phyloP scores from a whole-genome alignment of 2,888 invertebrate species.

The Hirtodrosophila alboralis region DNA sequence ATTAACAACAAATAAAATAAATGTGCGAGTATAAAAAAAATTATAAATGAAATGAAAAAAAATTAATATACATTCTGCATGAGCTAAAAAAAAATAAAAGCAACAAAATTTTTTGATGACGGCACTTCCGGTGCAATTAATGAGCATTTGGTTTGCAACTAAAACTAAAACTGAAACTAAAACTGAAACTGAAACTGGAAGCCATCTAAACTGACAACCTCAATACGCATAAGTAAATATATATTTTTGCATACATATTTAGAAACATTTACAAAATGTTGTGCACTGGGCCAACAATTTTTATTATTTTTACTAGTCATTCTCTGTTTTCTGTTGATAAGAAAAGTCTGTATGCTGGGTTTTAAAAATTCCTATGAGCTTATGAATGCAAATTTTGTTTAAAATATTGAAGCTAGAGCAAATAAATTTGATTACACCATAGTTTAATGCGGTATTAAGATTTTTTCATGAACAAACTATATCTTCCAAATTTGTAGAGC shows the following conservation, averaged over 20 bases:
- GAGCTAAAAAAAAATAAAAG: constrained; percentile 32
- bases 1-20: constrained; percentile 56
- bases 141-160: constrained; percentile 43
- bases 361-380: too few species aligned
- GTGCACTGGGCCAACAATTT: constrained; percentile 14
- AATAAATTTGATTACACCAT: too few species aligned
- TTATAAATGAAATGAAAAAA: constrained; percentile 15
- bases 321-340: constrained; percentile 7
- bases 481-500: too few species aligned
- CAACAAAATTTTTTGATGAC: constrained; percentile 63
- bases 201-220: constrained; percentile 20
- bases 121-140: constrained; percentile 75
- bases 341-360: too few species aligned
- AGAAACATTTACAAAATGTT: constrained; percentile 16
- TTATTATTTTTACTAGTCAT: constrained; percentile 5
- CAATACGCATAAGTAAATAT: neutral
- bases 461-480: too few species aligned
- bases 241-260: constrained; percentile 2
- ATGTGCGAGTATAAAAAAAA: constrained; percentile 42
- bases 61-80: constrained; percentile 20
- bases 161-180: constrained; percentile 19
- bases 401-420: too few species aligned
- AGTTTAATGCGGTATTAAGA: too few species aligned
- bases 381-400: too few species aligned
- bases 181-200: constrained; percentile 44